Percentiles rank a stretch among this genome's conserved stretches.
Conservation (phyloP, 1,140 invertebrate species). For the Procambarus clarkii region DNA sequence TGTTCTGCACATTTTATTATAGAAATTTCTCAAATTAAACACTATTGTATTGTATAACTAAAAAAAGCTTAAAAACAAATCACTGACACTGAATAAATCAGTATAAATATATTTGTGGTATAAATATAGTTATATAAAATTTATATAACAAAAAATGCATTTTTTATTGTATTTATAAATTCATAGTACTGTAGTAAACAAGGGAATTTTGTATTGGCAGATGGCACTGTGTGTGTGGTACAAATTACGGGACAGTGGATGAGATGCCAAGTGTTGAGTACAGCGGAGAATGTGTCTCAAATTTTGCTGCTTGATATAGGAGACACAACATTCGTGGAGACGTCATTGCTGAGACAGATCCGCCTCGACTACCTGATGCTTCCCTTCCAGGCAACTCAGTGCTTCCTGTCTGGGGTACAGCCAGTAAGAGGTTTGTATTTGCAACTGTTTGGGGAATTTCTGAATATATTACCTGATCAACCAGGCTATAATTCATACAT, state of each 20-base stretch:
- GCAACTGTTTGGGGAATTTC: background rate
- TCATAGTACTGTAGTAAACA: background rate
- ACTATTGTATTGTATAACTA: too few species aligned
- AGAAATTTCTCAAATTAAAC: too few species aligned
- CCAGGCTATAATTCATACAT: too few species aligned
- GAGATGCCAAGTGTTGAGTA: constrained; percentile 87
- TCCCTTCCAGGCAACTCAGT: constrained; percentile 97
- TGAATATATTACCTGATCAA: too few species aligned
- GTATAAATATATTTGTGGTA: too few species aligned
- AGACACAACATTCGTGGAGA: constrained; percentile 88
- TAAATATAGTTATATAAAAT: too few species aligned
- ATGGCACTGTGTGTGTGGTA: constrained; percentile 85
- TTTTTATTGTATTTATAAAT: too few species aligned
- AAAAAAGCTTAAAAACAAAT: too few species aligned
- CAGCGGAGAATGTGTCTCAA: constrained; percentile 80
- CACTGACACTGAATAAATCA: too few species aligned
- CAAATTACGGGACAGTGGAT: constrained; percentile 90
- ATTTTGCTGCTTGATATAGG: constrained; percentile 95
- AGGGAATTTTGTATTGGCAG: constrained; percentile 4
- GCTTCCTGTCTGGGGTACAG: constrained; percentile 90
- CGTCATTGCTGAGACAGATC: constrained; percentile 87
- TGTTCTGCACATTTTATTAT: too few species aligned
- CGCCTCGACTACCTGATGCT: constrained; percentile 92
- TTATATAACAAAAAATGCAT: too few species aligned
- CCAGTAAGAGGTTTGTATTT: constrained; percentile 83